Evolutionary conservation across 2,797 vertebrate genomes (phyloP).

Genomic region (Chanos chanos): DNA sequence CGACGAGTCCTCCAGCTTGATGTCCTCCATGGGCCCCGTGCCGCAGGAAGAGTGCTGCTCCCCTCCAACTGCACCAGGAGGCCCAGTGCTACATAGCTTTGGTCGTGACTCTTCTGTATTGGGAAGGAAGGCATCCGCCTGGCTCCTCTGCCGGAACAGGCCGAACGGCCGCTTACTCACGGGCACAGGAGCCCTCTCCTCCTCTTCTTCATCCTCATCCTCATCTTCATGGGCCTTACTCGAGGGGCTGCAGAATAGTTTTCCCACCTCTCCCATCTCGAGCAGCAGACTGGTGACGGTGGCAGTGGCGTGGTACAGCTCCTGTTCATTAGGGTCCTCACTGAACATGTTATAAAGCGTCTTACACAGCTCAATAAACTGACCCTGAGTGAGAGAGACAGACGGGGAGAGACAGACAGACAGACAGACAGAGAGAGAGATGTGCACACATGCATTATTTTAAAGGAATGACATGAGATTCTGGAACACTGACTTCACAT

Average conservation of each 20-base stretch:
- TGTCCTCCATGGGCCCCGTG: constrained; percentile 82
- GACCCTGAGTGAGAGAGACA: constrained; percentile 69
- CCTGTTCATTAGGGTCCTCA: constrained; percentile 89
- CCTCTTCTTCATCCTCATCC: constrained; percentile 46
- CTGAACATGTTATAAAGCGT: constrained; percentile 98
- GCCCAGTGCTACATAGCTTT: constrained; percentile 25
- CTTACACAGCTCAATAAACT: constrained; percentile 97
- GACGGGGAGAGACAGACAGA: too few species aligned
- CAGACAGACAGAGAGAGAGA: too few species aligned
- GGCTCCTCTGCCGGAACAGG: constrained; percentile 45
- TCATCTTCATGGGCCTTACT: constrained; percentile 56
- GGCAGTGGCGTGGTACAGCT: constrained; percentile 94
- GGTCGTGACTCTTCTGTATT: constrained; percentile 30
- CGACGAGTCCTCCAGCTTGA: constrained; percentile 91
- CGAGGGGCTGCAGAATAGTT: constrained; percentile 73
- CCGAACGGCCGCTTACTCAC: neutral
- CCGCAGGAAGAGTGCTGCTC: constrained; percentile 59
- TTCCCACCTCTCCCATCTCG: constrained; percentile 96
- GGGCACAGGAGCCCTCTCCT: constrained; percentile 13
- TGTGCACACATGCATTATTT: too few species aligned
- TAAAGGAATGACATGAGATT: too few species aligned
- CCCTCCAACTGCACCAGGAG: constrained; percentile 21
- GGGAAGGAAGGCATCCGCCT: constrained; percentile 51
- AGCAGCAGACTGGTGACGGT: constrained; percentile 93
- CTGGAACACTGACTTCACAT: too few species aligned